These are phyloP conservation scores for Leptodactylus fallax DNA, from an alignment of 2,797 vertebrate genomes.

Conservation along the genomic window DNA sequence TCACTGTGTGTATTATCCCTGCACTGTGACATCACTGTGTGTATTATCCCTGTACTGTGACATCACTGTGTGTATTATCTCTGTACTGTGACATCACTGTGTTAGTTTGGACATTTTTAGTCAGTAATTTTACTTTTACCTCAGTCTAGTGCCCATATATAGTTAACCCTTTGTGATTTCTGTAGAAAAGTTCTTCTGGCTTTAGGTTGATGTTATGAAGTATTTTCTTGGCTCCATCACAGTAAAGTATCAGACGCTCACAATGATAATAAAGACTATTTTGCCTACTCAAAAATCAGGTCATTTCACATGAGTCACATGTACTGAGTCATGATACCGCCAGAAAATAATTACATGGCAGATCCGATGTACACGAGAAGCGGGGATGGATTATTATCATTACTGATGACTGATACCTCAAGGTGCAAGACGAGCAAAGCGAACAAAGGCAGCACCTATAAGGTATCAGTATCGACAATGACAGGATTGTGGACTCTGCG, in stretches of 20 bases:
- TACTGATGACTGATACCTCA: slow-evolving; percentile 16
- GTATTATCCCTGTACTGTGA: too few relatives aligned
- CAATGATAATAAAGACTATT: slow-evolving; percentile 23
- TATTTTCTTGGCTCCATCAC: neutral
- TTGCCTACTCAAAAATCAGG: slow-evolving; percentile 20
- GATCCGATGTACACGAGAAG: neutral
- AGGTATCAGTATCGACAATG: too few relatives aligned
- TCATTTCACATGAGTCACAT: slow-evolving; percentile 4
- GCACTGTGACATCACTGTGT: too few relatives aligned
- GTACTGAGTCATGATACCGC: slow-evolving; percentile 26
- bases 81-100: too few relatives aligned
- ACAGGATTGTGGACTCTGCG: neutral
- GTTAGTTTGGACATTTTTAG: too few relatives aligned
- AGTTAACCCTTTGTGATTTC: neutral
- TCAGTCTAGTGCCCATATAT: too few relatives aligned
- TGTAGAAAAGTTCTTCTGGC: too few relatives aligned
- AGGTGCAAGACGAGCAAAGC: too few relatives aligned
- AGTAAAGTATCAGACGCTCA: neutral
- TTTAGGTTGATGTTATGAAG: neutral
- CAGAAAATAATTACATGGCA: slow-evolving; percentile 32
- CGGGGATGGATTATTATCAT: neutral
- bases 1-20: too few relatives aligned
- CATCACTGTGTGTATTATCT: too few relatives aligned
- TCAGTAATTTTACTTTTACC: too few relatives aligned
- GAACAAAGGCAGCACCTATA: too few relatives aligned